These are phyloP conservation scores for Rhinoraja longicauda DNA, from an alignment of 2,797 vertebrate genomes.

Conservation along the genomic window DNA sequence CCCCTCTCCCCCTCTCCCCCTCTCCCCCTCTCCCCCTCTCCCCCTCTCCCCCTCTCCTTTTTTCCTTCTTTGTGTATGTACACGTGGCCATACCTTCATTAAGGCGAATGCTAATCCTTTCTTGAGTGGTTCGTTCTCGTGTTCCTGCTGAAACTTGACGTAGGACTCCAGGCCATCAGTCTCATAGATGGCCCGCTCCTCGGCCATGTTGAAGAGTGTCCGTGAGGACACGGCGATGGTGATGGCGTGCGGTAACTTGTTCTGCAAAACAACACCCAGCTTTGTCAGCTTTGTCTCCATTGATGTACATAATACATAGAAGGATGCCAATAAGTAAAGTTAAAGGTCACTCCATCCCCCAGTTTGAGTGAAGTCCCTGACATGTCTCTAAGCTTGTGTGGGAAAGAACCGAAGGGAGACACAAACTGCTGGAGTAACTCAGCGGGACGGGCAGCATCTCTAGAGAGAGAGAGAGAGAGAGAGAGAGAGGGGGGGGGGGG, in stretches of 20 bases:
- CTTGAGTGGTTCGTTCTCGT: constrained; percentile 73
- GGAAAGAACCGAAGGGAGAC: too few species aligned
- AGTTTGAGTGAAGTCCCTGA: too few species aligned
- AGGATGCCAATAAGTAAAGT: neutral
- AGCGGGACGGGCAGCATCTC: too few species aligned
- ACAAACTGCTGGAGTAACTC: too few species aligned
- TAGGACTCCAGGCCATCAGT: constrained; percentile 82
- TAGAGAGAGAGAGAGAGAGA: too few species aligned
- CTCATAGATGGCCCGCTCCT: constrained; percentile 72
- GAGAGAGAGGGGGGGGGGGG: too few species aligned
- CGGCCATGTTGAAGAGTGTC: constrained; percentile 80
- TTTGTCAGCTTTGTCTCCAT: neutral
- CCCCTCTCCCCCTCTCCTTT: too few species aligned
- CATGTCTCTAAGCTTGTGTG: too few species aligned
- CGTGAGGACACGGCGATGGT: constrained; percentile 87
- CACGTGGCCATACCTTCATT: constrained; percentile 70
- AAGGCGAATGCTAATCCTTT: constrained; percentile 80
- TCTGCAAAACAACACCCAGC: constrained; percentile 54
- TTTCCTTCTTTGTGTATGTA: neutral
- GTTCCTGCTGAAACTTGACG: constrained; percentile 69
- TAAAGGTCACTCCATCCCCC: neutral
- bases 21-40: too few species aligned
- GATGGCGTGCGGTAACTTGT: constrained; percentile 76
- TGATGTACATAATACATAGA: neutral
- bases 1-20: too few species aligned